phyloP scores from a whole-genome alignment of 2,113 vertebrate genomes.

The Diphyllodes magnificus region DNA sequence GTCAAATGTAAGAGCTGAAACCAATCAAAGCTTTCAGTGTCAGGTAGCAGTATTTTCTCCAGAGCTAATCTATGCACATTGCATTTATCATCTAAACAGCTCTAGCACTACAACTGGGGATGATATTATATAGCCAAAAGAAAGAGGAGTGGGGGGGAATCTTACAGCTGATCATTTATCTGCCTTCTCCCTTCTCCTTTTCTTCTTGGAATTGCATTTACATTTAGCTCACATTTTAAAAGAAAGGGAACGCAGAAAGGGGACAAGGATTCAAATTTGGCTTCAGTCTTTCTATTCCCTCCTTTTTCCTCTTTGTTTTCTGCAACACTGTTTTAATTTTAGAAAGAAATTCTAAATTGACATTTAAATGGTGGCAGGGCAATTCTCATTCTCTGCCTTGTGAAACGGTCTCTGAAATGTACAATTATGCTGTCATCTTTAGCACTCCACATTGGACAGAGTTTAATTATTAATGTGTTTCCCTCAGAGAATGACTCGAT shows the following conservation, averaged over 20 bases:
- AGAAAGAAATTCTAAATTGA: conserved; percentile 74
- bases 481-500: conserved; percentile 87
- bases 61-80: conserved; percentile 49
- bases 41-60: conserved; percentile 20
- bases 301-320: conserved; percentile 17
- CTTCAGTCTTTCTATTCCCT: neutral
- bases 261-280: conserved; percentile 55
- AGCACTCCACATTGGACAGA: conserved; percentile 85
- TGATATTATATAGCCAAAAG: conserved; percentile 33
- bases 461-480: conserved; percentile 98
- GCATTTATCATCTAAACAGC: conserved; percentile 67
- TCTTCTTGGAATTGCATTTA: conserved; percentile 15
- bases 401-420: conserved; percentile 76
- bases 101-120: conserved; percentile 28
- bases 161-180: conserved; percentile 49
- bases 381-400: conserved; percentile 75
- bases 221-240: conserved; percentile 57
- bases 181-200: neutral
- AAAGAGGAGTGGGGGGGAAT: neutral
- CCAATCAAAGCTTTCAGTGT: conserved; percentile 49
- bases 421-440: conserved; percentile 87
- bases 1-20: conserved; percentile 48
- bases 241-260: conserved; percentile 28
- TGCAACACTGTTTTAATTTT: conserved; percentile 65
- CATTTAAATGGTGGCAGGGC: conserved; percentile 79